Percentiles rank a stretch among this genome's conserved stretches.
Evolutionary conservation across 2,113 vertebrate genomes (phyloP).

Genomic region (Oncorhynchus nerka): DNA sequence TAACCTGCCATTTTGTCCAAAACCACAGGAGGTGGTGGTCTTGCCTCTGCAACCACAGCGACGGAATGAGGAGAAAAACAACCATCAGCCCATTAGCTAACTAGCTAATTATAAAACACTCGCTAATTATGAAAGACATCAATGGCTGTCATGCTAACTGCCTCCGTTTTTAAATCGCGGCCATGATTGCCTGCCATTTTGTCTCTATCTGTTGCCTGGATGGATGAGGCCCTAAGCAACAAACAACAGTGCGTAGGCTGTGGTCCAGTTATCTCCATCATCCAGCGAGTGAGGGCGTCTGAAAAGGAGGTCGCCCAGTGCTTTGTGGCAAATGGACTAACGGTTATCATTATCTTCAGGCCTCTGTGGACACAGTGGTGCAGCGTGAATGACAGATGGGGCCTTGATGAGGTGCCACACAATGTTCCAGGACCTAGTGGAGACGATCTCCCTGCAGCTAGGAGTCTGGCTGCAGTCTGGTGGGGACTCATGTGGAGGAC

Average conservation of each 20-base stretch:
- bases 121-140: slow-evolving; percentile 20
- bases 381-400: slow-evolving; percentile 9
- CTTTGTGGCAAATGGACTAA: background rate
- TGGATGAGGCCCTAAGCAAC: background rate
- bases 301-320: background rate
- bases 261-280: slow-evolving; percentile 13
- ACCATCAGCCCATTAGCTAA: slow-evolving; percentile 2
- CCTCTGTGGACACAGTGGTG: background rate
- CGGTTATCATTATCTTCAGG: background rate
- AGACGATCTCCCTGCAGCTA: background rate
- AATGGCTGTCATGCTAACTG: background rate
- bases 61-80: background rate
- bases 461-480: background rate
- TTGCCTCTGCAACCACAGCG: background rate
- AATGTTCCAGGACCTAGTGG: background rate
- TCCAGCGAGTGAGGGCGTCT: background rate
- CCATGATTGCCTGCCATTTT: background rate
- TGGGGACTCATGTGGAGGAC: background rate
- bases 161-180: background rate
- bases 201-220: slow-evolving; percentile 2
- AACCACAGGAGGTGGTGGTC: background rate
- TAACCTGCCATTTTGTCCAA: slow-evolving; percentile 10
- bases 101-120: slow-evolving; percentile 24
- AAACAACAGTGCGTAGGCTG: background rate
- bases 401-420: slow-evolving; percentile 11